phyloP scores from a whole-genome alignment of 1,140 invertebrate species.

The Drepana arcuata region DNA sequence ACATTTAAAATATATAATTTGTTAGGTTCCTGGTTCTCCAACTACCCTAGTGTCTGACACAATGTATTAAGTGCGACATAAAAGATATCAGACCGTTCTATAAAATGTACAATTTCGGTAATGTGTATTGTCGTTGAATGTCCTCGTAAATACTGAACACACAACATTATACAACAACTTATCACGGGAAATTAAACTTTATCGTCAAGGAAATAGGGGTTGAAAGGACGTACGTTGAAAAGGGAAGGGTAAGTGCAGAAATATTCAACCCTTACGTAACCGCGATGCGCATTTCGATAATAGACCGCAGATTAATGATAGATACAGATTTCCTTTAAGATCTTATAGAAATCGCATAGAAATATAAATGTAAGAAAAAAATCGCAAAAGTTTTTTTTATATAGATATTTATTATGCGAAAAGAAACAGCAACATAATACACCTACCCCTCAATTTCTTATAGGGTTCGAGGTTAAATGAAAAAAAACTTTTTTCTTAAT shows the following conservation, averaged over 20 bases:
- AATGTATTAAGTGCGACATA: not conserved
- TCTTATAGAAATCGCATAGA: too few species aligned
- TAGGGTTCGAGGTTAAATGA: too few species aligned
- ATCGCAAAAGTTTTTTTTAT: too few species aligned
- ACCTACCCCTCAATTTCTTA: too few species aligned
- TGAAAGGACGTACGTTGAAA: not conserved
- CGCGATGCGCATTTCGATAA: conserved; percentile 62
- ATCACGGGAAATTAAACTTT: conserved; percentile 12
- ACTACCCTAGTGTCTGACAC: too few species aligned
- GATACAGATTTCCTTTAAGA: not conserved
- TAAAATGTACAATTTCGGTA: conserved; percentile 44
- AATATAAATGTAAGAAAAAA: too few species aligned
- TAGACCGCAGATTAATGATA: conserved; percentile 30
- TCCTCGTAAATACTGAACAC: conserved; percentile 30
- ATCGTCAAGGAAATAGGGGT: conserved; percentile 4
- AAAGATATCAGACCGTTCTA: conserved; percentile 12
- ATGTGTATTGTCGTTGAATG: conserved; percentile 27
- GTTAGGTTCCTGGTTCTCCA: too few species aligned
- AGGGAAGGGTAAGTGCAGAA: conserved; percentile 13
- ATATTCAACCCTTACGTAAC: conserved; percentile 58
- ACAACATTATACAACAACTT: conserved; percentile 1
- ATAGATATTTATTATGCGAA: too few species aligned
- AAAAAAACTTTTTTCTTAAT: too few species aligned
- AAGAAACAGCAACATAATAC: too few species aligned
- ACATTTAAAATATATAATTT: too few species aligned